Percentiles rank a stretch among this genome's conserved stretches.
Evolutionary conservation across 2,113 vertebrate species (phyloP).

Genomic region (Passer domesticus): DNA sequence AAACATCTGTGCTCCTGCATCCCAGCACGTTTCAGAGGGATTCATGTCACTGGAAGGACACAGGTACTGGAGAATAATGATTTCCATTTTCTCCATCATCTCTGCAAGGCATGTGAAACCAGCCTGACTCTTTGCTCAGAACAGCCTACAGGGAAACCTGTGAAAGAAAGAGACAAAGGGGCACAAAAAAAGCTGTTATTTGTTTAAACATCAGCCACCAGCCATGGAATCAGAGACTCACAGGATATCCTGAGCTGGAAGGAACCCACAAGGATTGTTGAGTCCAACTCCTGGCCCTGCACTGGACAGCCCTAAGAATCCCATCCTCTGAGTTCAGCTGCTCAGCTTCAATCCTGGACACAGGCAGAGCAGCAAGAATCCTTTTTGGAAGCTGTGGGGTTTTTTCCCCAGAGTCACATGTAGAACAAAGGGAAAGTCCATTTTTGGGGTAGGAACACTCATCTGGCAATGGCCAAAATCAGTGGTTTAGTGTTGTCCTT

Average conservation of each 20-base stretch:
- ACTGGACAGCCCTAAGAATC: not conserved
- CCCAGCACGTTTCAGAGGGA: not conserved
- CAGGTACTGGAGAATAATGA: not conserved
- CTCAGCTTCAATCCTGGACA: not conserved
- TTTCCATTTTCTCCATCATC: not conserved
- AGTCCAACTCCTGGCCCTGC: not conserved
- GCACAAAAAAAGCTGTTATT: not conserved
- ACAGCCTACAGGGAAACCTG: not conserved
- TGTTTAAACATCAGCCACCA: not conserved
- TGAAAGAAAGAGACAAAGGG: not conserved
- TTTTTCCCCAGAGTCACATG: not conserved
- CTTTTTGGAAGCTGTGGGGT: rapidly evolving
- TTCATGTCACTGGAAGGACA: not conserved
- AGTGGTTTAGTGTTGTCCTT: rapidly evolving
- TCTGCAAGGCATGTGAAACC: not conserved
- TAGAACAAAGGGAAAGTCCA: not conserved
- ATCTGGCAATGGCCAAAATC: not conserved
- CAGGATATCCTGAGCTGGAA: not conserved
- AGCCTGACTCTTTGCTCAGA: not conserved
- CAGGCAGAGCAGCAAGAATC: not conserved
- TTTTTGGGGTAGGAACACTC: not conserved
- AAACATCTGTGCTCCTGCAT: not conserved
- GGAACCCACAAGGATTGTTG: not conserved
- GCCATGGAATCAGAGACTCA: not conserved
- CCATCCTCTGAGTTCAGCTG: not conserved